Evolutionary conservation across 1,140 invertebrate genomes (phyloP), one percentile per base, ranked within the genome.

Genomic region (Sitodiplosis mosellana): DNA sequence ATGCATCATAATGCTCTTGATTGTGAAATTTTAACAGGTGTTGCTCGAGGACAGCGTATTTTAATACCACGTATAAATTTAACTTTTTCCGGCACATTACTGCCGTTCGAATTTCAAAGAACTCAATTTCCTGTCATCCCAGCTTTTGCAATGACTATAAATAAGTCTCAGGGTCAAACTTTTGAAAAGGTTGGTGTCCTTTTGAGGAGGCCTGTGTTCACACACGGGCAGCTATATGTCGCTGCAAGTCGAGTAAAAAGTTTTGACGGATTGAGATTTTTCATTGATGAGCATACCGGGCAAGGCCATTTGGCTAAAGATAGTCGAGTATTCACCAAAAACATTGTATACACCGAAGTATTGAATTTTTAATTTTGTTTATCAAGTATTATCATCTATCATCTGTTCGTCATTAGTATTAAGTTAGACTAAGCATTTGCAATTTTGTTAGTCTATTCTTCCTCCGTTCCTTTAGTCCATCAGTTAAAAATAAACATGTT

Each of bases 131-230:
- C 64, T 21, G 41, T 67, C 34, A 50, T 54, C 52, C 50, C 71
- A 1, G 65, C 71, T 21, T 75, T 73, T 56, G 61, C 62, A 2
- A 64, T 72, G 57, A 70, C 67, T 8, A 68, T 69, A 33, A 69
- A 69, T 49, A 70, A 74, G 48, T 49, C 56, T 1, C 59, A 62
- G 51, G 59, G 61, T 14, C 58, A 58, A 52, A 54, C 59, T 18
- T 51, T 58, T 46, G 43, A 55, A 10, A n/a, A 46, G 19, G 19
- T 49, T 33, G 57, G 27, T 6, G 34, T 46, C 7, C 19, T 11
- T 8, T 17, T 46, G 15, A 12, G 8, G 6, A 17, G n/a, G 12
- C 14, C 27, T 17, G 45, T 46, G 12, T 46, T 46, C 34, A 12
- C 27, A 33, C 27, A 46, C 34, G 45, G 45, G 8, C 45, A 46